Conservation (phyloP, 2,797 vertebrate genomes). For the Geotrypetes seraphini region DNA sequence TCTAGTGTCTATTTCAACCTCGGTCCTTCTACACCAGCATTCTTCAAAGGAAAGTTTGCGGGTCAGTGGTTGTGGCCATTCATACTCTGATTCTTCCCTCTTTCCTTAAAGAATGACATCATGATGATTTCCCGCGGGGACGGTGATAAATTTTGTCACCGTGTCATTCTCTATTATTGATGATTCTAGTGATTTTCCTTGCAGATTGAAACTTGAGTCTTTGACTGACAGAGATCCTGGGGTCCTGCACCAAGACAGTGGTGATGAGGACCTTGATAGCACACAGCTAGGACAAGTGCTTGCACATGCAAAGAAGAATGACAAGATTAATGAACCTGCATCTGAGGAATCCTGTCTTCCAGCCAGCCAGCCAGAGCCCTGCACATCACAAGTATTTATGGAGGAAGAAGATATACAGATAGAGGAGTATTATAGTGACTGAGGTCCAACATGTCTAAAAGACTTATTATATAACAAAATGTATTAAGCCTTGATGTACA, state of each 20-base stretch:
- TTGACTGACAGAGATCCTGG: constrained; percentile 76
- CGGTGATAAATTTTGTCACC: too few relatives aligned
- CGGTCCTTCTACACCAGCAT: too few relatives aligned
- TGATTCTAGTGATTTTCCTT: not conserved
- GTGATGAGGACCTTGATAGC: constrained; percentile 32
- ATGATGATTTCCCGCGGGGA: too few relatives aligned
- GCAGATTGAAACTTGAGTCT: constrained; percentile 74
- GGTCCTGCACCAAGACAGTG: constrained; percentile 43
- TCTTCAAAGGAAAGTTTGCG: too few relatives aligned
- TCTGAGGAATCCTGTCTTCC: constrained; percentile 28
- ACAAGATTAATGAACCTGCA: not conserved
- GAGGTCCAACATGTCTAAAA: constrained; percentile 7
- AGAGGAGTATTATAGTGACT: constrained; percentile 81
- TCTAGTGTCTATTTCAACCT: too few relatives aligned
- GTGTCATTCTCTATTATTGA: too few relatives aligned
- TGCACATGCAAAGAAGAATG: not conserved
- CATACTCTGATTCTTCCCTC: too few relatives aligned
- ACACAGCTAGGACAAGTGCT: not conserved
- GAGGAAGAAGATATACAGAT: constrained; percentile 72
- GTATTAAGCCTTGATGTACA: too few relatives aligned
- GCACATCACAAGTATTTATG: constrained; percentile 40
- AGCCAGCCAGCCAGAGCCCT: constrained; percentile 70
- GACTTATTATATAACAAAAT: too few relatives aligned
- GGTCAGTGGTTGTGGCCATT: too few relatives aligned
- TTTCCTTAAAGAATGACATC: too few relatives aligned